phyloP scores from a whole-genome alignment of 2,888 invertebrate genomes.

The Entomobrya multifasciata region DNA sequence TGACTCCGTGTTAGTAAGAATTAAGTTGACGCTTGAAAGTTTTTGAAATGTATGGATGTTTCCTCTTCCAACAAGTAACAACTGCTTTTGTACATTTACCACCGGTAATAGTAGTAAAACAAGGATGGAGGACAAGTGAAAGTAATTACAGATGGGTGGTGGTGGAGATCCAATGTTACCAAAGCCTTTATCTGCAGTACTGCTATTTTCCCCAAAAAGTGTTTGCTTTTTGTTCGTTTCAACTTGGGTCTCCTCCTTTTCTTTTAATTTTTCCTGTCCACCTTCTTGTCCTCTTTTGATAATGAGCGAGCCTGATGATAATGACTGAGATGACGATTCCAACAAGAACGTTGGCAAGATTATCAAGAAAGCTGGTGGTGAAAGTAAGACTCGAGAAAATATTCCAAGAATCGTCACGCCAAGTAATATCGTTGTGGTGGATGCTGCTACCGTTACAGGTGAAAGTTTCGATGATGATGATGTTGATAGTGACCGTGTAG shows the following conservation, averaged over 20 bases:
- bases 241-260: background rate
- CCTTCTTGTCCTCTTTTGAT: background rate
- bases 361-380: background rate
- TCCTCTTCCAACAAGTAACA: background rate
- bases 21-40: background rate
- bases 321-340: background rate
- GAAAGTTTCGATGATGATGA: background rate
- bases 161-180: background rate
- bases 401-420: constrained; percentile 34
- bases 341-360: background rate
- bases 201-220: background rate
- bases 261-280: background rate
- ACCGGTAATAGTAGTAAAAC: background rate
- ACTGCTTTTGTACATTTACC: background rate
- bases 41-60: background rate
- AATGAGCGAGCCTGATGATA: background rate
- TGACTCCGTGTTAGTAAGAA: background rate
- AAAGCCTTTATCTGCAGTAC: background rate
- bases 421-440: background rate
- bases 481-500: constrained; percentile 15
- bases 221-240: background rate
- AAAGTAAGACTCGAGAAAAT: constrained; percentile 19
- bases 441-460: background rate
- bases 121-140: background rate
- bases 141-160: background rate